Base-by-base conservation (phyloP, 1,140 invertebrate species). In the Holcopasites calliopsidis region DNA sequence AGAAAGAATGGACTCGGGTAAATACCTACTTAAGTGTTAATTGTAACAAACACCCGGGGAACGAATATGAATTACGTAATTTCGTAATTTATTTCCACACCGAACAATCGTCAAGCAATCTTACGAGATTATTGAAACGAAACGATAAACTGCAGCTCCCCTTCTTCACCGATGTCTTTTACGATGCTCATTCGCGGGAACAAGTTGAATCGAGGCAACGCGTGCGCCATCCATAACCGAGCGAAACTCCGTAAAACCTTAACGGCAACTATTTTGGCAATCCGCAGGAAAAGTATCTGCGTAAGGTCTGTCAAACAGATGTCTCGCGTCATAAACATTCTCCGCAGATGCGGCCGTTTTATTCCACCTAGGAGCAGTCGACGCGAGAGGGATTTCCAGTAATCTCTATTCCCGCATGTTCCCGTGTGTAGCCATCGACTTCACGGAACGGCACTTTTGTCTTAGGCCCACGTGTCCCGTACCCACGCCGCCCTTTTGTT, bases 281-380 rank as follows among this genome's bases (percentile, higher is more conserved):
- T 16, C 8, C 50, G n/a, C n/a, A 26, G 26, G 7, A 31, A 47
- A 65, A 49, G 21, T 50, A 26, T 16, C 28, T 35, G 10, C 10
- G 38, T 11, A 28, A 33, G 31, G 62, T 50, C 47, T 65, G 62
- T 65, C 44, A 65, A 18, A 16, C 47, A 66, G 31, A 66, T 52
- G 62, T 66, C 31, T 38, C 33, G 16, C 3, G 16, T 7, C 47
- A 35, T 66, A 66, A 66, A 66, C 47, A 21, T 52, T 66, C 16
- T 1, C 21, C 31, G 10, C 62, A 66, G 31, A 66, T 52, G 47
- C 33, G 62, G 13, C 6, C n/a, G 31, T 4, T 16, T 65, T 50
- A 35, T 50, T 65, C 6, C 62, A n/a, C n/a, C 61, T 16, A 35
- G n/a, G n/a, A 65, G 28, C 44, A 50, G 21, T 16, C 44, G n/a